Base-by-base conservation (phyloP, 1,140 invertebrate genomes). In the Cydia pomonella region DNA sequence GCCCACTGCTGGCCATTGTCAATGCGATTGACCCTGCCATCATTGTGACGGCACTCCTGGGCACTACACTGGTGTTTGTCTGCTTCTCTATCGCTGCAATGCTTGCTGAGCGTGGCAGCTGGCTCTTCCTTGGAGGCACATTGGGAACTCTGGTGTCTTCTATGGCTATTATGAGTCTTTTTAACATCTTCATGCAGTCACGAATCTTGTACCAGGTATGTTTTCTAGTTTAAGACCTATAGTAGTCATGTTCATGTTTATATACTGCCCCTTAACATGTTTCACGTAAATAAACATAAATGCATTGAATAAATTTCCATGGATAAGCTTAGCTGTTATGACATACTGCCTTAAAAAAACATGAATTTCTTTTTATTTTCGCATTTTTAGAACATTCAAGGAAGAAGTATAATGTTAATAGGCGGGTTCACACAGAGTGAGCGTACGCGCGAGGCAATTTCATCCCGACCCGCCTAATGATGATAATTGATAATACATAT, bases 21-120 rank as follows among this genome's bases (percentile, higher is more conserved):
- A 95, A 97, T 79, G 86, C 93, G 73, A 93, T 98, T 64, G 95
- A 99, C 87, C 97, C 98, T 1, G 94, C 95, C 62, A 98, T 99
- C 77, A 96, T 99, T 74, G 92, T 98, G 0, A 98, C 97, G 38
- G 98, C 98, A 16, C 94, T 99, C 66, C 87, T 98, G 75, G 96
- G 96, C 74, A 99, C 98, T 1, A 95, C 96, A 50, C 91, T 98
- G 4, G 96, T 99, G 25, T 99, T 99, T 93, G 95, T 96, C 7
- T 98, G 97, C 79, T 99, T 99, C 93, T 97, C 97, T 18, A 87
- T 99, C 79, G 95, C 97, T 53, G 96, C 98, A 4, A 94, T 99
- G 80, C 94, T 98, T 78, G 97, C 96, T 66, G 95, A 96, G 75
- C 95, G 97, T 78, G 97, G 98, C 71, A 95, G 96, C 81, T 99